Conservation (phyloP, 2,797 vertebrate genomes). For the Neomorphus geoffroyi region DNA sequence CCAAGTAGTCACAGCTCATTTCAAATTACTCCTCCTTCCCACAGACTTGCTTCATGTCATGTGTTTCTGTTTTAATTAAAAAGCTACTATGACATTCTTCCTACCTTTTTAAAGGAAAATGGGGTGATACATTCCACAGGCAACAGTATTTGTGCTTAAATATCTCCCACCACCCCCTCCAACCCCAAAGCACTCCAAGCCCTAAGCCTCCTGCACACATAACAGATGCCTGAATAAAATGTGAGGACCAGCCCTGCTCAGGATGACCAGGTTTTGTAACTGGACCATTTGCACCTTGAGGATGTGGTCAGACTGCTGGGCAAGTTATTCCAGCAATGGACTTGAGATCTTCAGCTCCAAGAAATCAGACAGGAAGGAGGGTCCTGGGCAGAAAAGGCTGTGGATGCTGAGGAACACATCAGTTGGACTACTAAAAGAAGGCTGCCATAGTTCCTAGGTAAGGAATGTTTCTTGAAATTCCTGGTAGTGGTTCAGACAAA, state of each 20-base stretch:
- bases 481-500: neutral
- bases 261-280: neutral
- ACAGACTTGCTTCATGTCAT: neutral
- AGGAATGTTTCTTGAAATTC: neutral
- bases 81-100: neutral
- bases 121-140: neutral
- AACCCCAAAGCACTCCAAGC: neutral
- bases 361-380: neutral
- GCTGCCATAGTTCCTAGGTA: neutral
- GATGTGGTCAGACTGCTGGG: neutral
- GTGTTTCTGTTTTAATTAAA: neutral
- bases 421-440: neutral
- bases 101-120: neutral
- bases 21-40: neutral
- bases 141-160: neutral
- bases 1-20: neutral
- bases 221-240: fast-evolving
- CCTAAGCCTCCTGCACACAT: neutral
- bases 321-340: neutral
- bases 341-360: neutral
- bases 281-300: neutral
- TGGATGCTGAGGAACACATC: neutral
- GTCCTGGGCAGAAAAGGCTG: neutral
- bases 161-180: neutral
- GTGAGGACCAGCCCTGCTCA: neutral